Conservation (phyloP, 1,140 invertebrate genomes). For the Nebria ingens region DNA sequence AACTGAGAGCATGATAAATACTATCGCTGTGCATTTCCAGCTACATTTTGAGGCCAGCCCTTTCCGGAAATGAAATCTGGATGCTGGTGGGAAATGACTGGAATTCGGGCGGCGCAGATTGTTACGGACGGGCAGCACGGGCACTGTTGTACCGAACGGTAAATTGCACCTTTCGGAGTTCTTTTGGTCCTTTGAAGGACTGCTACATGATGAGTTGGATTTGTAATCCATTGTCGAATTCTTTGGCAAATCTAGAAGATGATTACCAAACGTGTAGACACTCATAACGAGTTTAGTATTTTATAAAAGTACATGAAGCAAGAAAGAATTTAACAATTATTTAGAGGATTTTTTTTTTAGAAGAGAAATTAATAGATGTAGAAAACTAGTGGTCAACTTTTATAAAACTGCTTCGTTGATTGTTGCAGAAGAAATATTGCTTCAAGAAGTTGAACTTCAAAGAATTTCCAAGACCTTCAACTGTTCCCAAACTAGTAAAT, state of each 20-base stretch:
- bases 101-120: conserved; percentile 51
- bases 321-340: too few species aligned
- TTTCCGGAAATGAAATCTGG: conserved; percentile 78
- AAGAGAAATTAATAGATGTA: too few species aligned
- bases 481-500: too few species aligned
- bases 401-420: too few species aligned
- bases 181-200: conserved; percentile 61
- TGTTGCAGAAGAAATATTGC: too few species aligned
- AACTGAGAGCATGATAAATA: conserved; percentile 70
- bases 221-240: conserved; percentile 81
- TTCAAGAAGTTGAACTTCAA: too few species aligned
- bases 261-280: too few species aligned
- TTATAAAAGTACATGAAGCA: too few species aligned
- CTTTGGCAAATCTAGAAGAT: conserved; percentile 70
- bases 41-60: conserved; percentile 75
- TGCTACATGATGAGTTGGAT: conserved; percentile 70
- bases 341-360: too few species aligned
- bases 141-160: conserved; percentile 53
- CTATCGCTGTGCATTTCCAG: conserved; percentile 82
- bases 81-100: conserved; percentile 52
- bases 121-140: conserved; percentile 62
- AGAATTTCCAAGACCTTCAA: too few species aligned
- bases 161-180: conserved; percentile 58
- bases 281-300: too few species aligned
- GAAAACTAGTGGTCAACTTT: too few species aligned